These are phyloP conservation scores for Marisa cornuarietis DNA, from an alignment of 1,140 invertebrate genomes.

Conservation along the genomic window DNA sequence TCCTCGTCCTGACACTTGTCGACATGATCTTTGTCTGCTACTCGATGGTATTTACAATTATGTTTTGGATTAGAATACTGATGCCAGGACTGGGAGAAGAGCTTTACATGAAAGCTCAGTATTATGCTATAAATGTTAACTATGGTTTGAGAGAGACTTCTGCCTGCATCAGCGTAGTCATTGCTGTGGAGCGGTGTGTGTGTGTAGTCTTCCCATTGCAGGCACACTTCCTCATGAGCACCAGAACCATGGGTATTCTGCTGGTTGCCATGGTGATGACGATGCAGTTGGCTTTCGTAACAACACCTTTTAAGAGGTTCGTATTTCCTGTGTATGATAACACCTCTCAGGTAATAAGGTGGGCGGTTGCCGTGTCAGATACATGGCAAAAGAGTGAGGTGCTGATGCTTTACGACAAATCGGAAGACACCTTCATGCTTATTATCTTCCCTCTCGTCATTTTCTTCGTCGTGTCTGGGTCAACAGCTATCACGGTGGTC, in stretches of 20 bases:
- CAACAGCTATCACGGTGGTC: not conserved
- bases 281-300: not conserved
- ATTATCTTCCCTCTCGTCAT: not conserved
- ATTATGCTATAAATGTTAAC: not conserved
- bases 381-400: not conserved
- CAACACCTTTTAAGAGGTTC: not conserved
- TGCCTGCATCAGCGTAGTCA: not conserved
- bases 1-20: not conserved
- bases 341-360: too few relatives aligned
- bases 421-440: not conserved
- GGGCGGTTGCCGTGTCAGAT: too few relatives aligned
- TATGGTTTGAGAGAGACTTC: not conserved
- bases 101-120: not conserved
- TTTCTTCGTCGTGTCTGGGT: not conserved
- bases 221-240: not conserved
- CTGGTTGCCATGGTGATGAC: not conserved
- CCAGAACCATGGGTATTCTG: not conserved
- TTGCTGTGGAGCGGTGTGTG: constrained; percentile 1
- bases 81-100: not conserved
- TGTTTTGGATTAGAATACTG: not conserved
- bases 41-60: not conserved
- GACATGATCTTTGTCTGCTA: not conserved
- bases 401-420: not conserved
- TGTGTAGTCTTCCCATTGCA: not conserved
- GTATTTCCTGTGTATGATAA: not conserved